Evolutionary conservation across 2,113 vertebrate genomes (phyloP).

Genomic region (Spermophilus dauricus): DNA sequence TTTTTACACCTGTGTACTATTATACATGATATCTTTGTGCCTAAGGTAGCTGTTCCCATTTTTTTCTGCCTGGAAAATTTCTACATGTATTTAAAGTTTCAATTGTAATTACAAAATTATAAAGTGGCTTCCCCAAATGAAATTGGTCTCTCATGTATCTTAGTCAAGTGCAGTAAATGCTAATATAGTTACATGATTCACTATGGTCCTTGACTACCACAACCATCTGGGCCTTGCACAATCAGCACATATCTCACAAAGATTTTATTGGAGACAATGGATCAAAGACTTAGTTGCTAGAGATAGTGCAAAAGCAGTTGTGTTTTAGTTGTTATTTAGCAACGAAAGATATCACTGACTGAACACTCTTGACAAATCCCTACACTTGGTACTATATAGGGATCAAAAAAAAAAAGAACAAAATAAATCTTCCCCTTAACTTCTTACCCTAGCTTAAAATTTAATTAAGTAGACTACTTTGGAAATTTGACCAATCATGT

Average conservation of each 20-base stretch:
- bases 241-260: background rate
- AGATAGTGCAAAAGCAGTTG: background rate
- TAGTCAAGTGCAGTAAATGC: background rate
- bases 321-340: background rate
- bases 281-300: constrained; percentile 11
- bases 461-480: constrained; percentile 1
- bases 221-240: constrained; percentile 34
- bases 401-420: constrained; percentile 24
- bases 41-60: background rate
- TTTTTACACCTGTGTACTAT: constrained; percentile 56
- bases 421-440: background rate
- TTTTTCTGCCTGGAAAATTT: background rate
- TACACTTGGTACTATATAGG: background rate
- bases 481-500: background rate
- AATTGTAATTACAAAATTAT: constrained; percentile 34
- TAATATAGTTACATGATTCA: background rate
- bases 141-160: background rate
- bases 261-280: constrained; percentile 16
- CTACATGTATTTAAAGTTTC: too few relatives aligned
- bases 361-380: constrained; percentile 10
- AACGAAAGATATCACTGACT: constrained; percentile 21
- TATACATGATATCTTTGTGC: constrained; percentile 58
- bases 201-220: background rate
- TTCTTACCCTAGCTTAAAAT: background rate
- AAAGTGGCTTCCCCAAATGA: constrained; percentile 5